Evolutionary conservation across 2,113 vertebrate genomes (phyloP).

Genomic region (Sinocyclocheilus anophthalmus): DNA sequence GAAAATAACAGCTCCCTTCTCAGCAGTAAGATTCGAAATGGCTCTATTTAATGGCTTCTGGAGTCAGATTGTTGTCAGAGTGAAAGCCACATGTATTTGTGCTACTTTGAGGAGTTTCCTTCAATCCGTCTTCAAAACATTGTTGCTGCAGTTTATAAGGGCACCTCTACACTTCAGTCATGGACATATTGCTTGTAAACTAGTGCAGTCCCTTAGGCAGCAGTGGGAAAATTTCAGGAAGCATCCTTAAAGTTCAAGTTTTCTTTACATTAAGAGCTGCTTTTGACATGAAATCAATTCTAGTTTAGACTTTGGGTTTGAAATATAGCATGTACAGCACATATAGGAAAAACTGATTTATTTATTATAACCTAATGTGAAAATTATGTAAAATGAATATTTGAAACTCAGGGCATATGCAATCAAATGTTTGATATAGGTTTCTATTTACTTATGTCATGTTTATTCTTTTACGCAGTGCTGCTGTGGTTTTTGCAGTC

Average conservation of each 20-base stretch:
- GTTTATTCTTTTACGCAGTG: background rate
- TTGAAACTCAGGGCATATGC: background rate
- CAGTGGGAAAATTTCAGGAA: background rate
- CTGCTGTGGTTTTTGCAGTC: background rate
- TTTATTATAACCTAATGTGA: background rate
- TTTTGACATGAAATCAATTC: background rate
- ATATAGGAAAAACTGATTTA: background rate
- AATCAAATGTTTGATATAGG: background rate
- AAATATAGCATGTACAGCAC: background rate
- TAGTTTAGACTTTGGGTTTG: background rate
- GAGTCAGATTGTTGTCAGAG: background rate
- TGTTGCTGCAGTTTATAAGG: constrained; percentile 10
- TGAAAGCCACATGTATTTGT: constrained; percentile 5
- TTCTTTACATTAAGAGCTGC: background rate
- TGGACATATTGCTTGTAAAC: background rate
- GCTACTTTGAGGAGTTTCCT: background rate
- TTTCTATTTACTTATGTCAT: background rate
- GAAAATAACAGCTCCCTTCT: background rate
- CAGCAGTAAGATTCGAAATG: background rate
- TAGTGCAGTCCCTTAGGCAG: background rate
- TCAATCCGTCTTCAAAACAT: background rate
- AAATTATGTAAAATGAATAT: background rate
- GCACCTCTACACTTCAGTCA: constrained; percentile 3
- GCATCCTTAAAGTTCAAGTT: background rate
- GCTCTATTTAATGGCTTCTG: background rate